These are phyloP conservation scores for Lampropteryx suffumata DNA, from an alignment of 2,888 invertebrate genomes.

Conservation along the genomic window DNA sequence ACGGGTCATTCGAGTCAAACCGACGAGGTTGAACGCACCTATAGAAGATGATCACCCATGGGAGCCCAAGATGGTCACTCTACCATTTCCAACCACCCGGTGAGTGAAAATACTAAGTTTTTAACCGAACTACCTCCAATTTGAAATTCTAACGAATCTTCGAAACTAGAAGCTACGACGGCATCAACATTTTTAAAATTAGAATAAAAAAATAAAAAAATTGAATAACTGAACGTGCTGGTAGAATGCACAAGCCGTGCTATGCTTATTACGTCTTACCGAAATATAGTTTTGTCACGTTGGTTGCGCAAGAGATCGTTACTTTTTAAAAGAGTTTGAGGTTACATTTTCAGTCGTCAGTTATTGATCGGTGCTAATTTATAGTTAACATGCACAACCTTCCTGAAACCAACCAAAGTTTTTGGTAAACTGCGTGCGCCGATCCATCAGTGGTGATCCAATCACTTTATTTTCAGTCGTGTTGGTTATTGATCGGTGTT, in stretches of 20 bases:
- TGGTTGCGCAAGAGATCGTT: constrained; percentile 11
- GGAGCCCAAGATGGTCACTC: constrained; percentile 15
- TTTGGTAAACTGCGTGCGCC: too few relatives aligned
- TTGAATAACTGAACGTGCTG: background rate
- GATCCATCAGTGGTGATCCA: too few relatives aligned
- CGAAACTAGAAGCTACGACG: too few relatives aligned
- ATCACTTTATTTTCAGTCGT: too few relatives aligned
- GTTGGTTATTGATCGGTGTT: too few relatives aligned
- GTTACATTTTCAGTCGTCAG: background rate
- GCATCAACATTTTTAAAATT: too few relatives aligned
- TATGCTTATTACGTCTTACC: too few relatives aligned
- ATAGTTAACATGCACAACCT: background rate
- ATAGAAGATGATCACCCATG: constrained; percentile 14
- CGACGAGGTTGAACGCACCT: constrained; percentile 47
- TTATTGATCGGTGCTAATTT: constrained; percentile 6
- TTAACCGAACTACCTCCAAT: too few relatives aligned
- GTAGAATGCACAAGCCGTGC: background rate
- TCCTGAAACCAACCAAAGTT: too few relatives aligned
- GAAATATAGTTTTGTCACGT: constrained; percentile 9
- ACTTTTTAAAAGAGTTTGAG: constrained; percentile 7
- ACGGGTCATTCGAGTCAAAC: constrained; percentile 63
- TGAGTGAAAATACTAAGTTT: too few relatives aligned
- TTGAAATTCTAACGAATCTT: too few relatives aligned
- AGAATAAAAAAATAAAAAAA: too few relatives aligned
- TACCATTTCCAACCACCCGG: constrained; percentile 39